These are phyloP conservation scores for Horisme vitalbata DNA, from an alignment of 2,888 invertebrate genomes.

Conservation along the genomic window DNA sequence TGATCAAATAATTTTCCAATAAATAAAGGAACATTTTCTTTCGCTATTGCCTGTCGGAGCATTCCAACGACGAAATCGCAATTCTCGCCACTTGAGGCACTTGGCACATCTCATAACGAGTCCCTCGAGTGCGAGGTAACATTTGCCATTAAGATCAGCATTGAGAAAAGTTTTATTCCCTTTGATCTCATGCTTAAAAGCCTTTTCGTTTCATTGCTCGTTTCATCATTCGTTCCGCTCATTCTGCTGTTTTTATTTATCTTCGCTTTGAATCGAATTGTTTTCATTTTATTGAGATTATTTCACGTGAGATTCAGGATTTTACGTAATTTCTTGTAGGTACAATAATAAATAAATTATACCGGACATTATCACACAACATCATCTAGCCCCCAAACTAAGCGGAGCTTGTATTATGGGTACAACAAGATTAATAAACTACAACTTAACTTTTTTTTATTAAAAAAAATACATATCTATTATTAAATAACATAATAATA, in stretches of 20 bases:
- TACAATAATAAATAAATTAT: no score
- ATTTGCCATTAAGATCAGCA: constrained; percentile 54
- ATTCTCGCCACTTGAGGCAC: constrained; percentile 60
- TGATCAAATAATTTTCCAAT: constrained; percentile 32
- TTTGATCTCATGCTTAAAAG: constrained; percentile 45
- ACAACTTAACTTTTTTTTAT: no score
- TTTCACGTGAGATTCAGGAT: no score
- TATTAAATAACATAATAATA: no score
- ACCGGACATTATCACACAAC: no score
- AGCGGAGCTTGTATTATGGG: no score
- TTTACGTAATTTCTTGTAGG: no score
- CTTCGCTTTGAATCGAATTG: constrained; percentile 8
- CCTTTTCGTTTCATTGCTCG: constrained; percentile 37
- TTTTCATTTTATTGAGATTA: constrained; percentile 1
- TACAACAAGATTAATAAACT: no score
- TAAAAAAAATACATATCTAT: no score
- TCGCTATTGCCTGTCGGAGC: constrained; percentile 39
- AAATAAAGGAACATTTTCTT: constrained; percentile 30
- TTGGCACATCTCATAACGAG: constrained; percentile 60
- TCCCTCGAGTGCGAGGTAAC: constrained; percentile 52
- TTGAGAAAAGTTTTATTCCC: constrained; percentile 44
- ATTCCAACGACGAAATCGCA: constrained; percentile 48
- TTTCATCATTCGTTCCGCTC: constrained; percentile 32
- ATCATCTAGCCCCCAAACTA: no score
- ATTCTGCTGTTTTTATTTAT: constrained; percentile 16